A percentile compares a stretch with the other conserved stretches of the same genome.
Evolutionary conservation across 2,797 vertebrate species (phyloP).

Genomic region (Malurus splendens): DNA sequence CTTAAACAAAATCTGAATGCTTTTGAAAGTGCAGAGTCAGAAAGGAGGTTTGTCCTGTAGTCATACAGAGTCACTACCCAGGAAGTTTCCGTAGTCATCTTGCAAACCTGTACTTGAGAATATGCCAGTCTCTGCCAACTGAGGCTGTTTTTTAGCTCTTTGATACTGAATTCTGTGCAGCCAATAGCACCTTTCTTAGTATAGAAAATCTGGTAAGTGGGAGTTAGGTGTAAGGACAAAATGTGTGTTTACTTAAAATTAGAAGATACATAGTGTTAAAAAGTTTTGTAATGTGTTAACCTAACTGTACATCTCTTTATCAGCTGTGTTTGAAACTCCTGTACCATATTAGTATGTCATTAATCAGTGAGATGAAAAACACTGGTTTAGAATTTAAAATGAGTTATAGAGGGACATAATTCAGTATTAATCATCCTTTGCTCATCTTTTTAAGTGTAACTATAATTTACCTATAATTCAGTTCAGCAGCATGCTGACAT

Average conservation of each 20-base stretch:
- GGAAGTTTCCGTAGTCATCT: background rate
- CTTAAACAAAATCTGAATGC: background rate
- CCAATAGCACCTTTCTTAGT: conserved; percentile 10
- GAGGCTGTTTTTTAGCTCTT: background rate
- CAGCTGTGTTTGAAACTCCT: conserved; percentile 18
- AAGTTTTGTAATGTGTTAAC: conserved; percentile 31
- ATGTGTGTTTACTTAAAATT: conserved; percentile 59
- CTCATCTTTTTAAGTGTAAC: conserved; percentile 28
- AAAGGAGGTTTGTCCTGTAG: background rate
- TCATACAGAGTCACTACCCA: background rate
- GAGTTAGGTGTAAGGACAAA: conserved; percentile 61
- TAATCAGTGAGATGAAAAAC: conserved; percentile 21
- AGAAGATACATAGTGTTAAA: conserved; percentile 43
- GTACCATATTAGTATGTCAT: background rate
- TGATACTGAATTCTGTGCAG: conserved; percentile 7
- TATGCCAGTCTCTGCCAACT: background rate
- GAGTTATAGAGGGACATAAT: conserved; percentile 27
- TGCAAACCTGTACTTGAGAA: background rate
- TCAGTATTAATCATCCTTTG: conserved; percentile 37
- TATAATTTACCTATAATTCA: background rate
- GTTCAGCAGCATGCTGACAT: background rate
- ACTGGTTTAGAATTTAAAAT: conserved; percentile 14
- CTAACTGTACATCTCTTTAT: conserved; percentile 39
- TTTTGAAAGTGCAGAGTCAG: conserved; percentile 6
- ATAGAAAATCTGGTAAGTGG: conserved; percentile 61